phyloP scores from a whole-genome alignment of 1,140 invertebrate genomes.

The Ooceraea biroi region DNA sequence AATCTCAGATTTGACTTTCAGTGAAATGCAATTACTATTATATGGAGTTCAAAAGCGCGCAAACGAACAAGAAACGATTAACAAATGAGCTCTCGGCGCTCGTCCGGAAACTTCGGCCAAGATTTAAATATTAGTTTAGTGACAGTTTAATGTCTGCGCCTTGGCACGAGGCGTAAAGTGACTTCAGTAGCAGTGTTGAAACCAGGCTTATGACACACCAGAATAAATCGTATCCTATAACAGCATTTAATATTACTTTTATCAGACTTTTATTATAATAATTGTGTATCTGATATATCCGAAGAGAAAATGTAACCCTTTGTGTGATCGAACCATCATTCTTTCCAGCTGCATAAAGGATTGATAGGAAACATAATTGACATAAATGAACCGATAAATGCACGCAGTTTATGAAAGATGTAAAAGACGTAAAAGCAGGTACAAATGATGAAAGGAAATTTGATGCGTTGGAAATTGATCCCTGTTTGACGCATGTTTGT shows the following conservation, averaged over 20 bases:
- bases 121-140: conserved; percentile 56
- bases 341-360: background rate
- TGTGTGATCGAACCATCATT: background rate
- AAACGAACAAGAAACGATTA: conserved; percentile 13
- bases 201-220: conserved; percentile 48
- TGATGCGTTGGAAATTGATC: conserved; percentile 3
- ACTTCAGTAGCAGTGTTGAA: conserved; percentile 51
- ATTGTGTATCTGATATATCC: background rate
- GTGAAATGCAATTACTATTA: background rate
- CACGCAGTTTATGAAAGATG: background rate
- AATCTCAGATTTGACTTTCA: background rate
- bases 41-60: background rate
- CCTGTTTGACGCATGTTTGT: background rate
- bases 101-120: conserved; percentile 48
- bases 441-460: background rate
- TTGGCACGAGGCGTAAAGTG: conserved; percentile 58
- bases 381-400: background rate
- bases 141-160: conserved; percentile 59
- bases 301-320: background rate
- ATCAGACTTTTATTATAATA: background rate
- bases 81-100: conserved; percentile 21
- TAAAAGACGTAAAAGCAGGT: background rate
- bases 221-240: conserved; percentile 40
- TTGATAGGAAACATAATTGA: background rate
- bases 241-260: conserved; percentile 16